Conservation (phyloP, 2,888 invertebrate genomes). For the Bombyx huttoni region DNA sequence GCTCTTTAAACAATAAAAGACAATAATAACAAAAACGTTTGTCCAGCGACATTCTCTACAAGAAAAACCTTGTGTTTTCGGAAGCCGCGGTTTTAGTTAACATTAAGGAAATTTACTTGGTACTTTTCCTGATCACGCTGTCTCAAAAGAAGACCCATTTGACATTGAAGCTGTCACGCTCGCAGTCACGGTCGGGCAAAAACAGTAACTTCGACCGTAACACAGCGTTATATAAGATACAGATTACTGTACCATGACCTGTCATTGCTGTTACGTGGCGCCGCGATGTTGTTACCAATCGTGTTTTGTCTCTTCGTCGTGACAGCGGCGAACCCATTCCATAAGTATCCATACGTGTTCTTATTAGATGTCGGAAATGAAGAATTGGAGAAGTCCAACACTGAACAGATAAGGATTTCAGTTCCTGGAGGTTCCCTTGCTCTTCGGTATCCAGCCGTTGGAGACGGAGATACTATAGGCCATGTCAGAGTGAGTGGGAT, state of each 20-base stretch:
- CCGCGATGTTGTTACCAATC: constrained; percentile 41
- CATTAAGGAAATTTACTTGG: constrained; percentile 16
- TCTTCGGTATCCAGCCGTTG: constrained; percentile 49
- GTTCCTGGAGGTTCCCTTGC: constrained; percentile 57
- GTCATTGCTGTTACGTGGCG: constrained; percentile 23
- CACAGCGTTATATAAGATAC: constrained; percentile 53
- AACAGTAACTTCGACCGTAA: constrained; percentile 50
- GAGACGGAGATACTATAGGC: constrained; percentile 43
- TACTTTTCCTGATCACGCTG: constrained; percentile 6
- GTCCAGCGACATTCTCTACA: neutral
- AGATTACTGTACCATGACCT: constrained; percentile 42
- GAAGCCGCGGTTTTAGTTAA: constrained; percentile 6
- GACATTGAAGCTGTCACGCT: constrained; percentile 47
- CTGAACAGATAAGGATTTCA: constrained; percentile 53
- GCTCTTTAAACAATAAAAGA: no score
- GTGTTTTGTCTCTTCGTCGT: constrained; percentile 22
- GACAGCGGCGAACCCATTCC: constrained; percentile 40
- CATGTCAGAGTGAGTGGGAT: constrained; percentile 59
- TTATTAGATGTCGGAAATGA: constrained; percentile 61
- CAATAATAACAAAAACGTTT: no score
- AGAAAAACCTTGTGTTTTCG: neutral
- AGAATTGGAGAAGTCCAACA: constrained; percentile 46
- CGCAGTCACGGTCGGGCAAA: constrained; percentile 44
- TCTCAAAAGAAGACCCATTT: constrained; percentile 9
- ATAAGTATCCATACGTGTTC: constrained; percentile 58